Conservation (phyloP, 2,888 invertebrate genomes). For the Nemurella pictetii region DNA sequence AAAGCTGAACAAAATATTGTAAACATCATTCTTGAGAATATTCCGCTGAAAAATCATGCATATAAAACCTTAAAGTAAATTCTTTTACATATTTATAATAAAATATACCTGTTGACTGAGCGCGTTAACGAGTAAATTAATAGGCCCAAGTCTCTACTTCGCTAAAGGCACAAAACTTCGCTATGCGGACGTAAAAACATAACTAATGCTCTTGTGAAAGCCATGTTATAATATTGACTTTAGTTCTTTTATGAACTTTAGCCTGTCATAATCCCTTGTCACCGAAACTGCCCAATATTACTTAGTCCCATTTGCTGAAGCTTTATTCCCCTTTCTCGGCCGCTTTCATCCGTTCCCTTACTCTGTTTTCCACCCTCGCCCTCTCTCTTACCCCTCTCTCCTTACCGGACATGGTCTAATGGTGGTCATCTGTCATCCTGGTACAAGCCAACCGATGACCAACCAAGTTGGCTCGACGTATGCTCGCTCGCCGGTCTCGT, state of each 20-base stretch:
- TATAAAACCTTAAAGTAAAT: background rate
- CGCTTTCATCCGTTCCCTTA: background rate
- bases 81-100: background rate
- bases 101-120: background rate
- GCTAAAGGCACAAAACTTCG: background rate
- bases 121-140: background rate
- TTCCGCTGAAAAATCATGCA: background rate
- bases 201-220: background rate
- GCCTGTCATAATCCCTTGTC: constrained; percentile 2
- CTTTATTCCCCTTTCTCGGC: background rate
- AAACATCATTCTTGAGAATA: background rate
- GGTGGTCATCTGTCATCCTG: constrained; percentile 30
- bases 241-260: background rate
- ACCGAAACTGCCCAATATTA: background rate
- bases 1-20: background rate
- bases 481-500: background rate
- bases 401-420: constrained; percentile 29
- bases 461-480: background rate
- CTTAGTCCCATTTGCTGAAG: background rate
- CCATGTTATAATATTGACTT: background rate
- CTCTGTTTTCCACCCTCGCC: background rate
- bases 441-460: constrained; percentile 25
- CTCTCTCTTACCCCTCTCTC: background rate
- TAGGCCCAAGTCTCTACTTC: background rate
- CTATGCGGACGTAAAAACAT: background rate